Conservation (phyloP, 64 coral and sea anemone genomes). For the Stichodactyla helianthus region DNA sequence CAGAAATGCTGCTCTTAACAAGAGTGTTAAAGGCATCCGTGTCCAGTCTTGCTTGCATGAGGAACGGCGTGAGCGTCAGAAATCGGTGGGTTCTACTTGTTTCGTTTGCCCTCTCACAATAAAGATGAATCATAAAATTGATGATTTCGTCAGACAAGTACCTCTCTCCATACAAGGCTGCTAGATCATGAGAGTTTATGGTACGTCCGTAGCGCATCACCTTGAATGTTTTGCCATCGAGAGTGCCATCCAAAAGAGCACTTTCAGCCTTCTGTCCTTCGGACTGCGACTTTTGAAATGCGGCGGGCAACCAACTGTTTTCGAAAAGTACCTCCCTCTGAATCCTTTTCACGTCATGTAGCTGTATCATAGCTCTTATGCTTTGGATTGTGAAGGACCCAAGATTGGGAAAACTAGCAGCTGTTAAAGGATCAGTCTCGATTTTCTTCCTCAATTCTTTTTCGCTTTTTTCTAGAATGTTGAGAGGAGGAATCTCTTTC, state of each 20-base stretch:
- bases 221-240: background rate
- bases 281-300: background rate
- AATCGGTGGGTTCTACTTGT: too few relatives aligned
- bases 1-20: too few relatives aligned
- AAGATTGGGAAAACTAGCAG: background rate
- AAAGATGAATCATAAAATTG: background rate
- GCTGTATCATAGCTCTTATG: background rate
- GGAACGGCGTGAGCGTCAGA: too few relatives aligned
- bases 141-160: background rate
- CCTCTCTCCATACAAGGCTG: background rate
- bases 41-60: too few relatives aligned
- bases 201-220: background rate
- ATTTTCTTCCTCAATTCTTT: conserved; percentile 3
- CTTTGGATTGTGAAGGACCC: background rate
- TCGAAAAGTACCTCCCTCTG: background rate
- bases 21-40: too few relatives aligned
- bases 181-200: background rate
- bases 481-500: background rate
- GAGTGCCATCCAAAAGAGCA: background rate
- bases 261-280: background rate
- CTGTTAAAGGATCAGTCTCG: background rate
- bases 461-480: background rate
- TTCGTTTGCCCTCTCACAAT: background rate
- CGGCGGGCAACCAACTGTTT: background rate
- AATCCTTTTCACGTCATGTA: background rate